These are phyloP conservation scores for Enteromius anoplus DNA, from an alignment of 2,797 vertebrate genomes.

Conservation along the genomic window DNA sequence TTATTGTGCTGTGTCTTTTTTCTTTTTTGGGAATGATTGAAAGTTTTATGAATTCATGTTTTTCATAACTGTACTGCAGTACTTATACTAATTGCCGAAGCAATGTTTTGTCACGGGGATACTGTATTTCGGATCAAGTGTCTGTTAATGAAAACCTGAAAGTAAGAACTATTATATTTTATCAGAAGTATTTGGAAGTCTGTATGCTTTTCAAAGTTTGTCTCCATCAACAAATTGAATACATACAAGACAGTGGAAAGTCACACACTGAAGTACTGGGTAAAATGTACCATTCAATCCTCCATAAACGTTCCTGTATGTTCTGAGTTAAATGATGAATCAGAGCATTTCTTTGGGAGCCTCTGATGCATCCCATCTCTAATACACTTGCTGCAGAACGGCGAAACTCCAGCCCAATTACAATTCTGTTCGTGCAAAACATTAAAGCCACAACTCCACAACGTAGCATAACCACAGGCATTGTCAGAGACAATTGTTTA, in stretches of 20 bases:
- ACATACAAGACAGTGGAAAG: neutral
- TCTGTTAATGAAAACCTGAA: neutral
- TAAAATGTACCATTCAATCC: slow-evolving; percentile 12
- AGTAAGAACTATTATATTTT: slow-evolving; percentile 6
- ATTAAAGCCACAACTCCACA: slow-evolving; percentile 38
- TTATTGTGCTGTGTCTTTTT: slow-evolving; percentile 1
- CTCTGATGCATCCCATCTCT: slow-evolving; percentile 7
- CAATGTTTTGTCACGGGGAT: neutral
- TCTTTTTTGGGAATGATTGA: slow-evolving; percentile 4
- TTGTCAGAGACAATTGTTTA: slow-evolving; percentile 55
- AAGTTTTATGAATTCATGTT: slow-evolving; percentile 5
- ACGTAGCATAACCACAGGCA: slow-evolving; percentile 50
- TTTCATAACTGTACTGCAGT: neutral
- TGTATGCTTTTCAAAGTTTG: slow-evolving; percentile 19
- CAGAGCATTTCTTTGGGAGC: neutral
- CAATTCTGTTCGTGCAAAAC: slow-evolving; percentile 40
- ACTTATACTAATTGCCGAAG: neutral
- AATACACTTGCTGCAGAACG: slow-evolving; percentile 16
- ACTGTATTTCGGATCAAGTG: neutral
- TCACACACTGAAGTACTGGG: neutral
- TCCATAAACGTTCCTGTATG: neutral
- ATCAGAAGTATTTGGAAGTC: slow-evolving; percentile 16
- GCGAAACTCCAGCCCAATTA: slow-evolving; percentile 27
- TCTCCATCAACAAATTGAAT: neutral
- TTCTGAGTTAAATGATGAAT: slow-evolving; percentile 18